Evolutionary conservation across 2,888 invertebrate species (phyloP).

Genomic region (Chromoteleia sp.): DNA sequence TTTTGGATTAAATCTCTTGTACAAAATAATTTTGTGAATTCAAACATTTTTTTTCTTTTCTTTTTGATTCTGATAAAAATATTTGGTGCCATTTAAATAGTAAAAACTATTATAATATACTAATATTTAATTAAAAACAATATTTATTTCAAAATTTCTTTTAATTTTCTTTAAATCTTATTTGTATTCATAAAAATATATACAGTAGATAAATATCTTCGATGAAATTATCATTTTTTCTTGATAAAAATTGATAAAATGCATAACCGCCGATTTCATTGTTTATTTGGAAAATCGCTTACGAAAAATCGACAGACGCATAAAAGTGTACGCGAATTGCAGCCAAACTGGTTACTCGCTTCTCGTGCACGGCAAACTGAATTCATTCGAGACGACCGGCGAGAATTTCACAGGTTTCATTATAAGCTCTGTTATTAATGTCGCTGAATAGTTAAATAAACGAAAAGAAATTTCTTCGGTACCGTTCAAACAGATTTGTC

Average conservation of each 20-base stretch:
- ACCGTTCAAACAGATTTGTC: constrained; percentile 60
- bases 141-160: too few relatives aligned
- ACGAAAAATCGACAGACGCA: constrained; percentile 17
- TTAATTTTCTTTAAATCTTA: too few relatives aligned
- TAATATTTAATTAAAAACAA: too few relatives aligned
- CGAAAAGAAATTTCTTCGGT: constrained; percentile 18
- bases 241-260: too few relatives aligned
- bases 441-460: constrained; percentile 27
- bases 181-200: too few relatives aligned
- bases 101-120: too few relatives aligned
- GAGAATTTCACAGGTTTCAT: constrained; percentile 54
- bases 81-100: too few relatives aligned
- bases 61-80: too few relatives aligned
- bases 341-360: constrained; percentile 77
- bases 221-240: constrained; percentile 3
- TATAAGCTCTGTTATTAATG: constrained; percentile 45
- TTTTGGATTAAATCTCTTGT: not conserved
- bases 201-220: too few relatives aligned
- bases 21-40: not conserved
- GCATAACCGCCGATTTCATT: not conserved
- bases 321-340: constrained; percentile 62
- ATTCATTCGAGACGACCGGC: constrained; percentile 73
- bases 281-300: constrained; percentile 25
- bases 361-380: constrained; percentile 73
- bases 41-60: too few relatives aligned